These are phyloP conservation scores for Sesamia inferens DNA, from an alignment of 2,888 invertebrate genomes.

Conservation along the genomic window DNA sequence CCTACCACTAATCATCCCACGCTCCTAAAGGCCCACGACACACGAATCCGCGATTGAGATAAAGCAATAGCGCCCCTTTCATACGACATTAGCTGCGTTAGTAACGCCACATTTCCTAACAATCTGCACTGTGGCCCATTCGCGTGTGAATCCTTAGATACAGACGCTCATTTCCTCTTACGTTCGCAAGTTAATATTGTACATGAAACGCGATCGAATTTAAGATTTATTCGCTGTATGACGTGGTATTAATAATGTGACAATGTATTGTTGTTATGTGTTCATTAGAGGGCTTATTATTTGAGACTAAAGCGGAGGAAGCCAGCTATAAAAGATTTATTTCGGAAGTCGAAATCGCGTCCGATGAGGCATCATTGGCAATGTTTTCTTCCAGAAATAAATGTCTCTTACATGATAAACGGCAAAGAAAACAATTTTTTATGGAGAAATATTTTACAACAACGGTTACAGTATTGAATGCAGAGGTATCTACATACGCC, in stretches of 20 bases:
- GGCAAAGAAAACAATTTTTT: background rate
- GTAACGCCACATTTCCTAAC: constrained; percentile 89
- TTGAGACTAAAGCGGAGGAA: background rate
- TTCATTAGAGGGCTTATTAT: constrained; percentile 1
- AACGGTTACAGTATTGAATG: background rate
- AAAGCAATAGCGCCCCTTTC: constrained; percentile 88
- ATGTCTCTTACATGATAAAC: too few relatives aligned
- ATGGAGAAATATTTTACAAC: background rate
- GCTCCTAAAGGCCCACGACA: constrained; percentile 72
- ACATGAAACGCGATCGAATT: constrained; percentile 61
- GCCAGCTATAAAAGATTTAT: background rate
- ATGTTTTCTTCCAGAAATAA: background rate
- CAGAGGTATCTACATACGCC: too few relatives aligned
- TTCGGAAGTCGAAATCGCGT: background rate
- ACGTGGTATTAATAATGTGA: constrained; percentile 58
- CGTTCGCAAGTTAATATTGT: constrained; percentile 74
- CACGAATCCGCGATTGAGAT: constrained; percentile 81
- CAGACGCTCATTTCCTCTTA: constrained; percentile 87
- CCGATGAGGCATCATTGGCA: too few relatives aligned
- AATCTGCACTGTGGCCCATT: constrained; percentile 86
- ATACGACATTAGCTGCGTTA: constrained; percentile 90
- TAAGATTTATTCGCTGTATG: constrained; percentile 62
- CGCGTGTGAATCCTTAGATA: constrained; percentile 90
- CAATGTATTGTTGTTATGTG: constrained; percentile 47
- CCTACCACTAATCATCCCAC: constrained; percentile 73